phyloP scores from a whole-genome alignment of 2,797 vertebrate species.

The Dendrocincla tyrannina region DNA sequence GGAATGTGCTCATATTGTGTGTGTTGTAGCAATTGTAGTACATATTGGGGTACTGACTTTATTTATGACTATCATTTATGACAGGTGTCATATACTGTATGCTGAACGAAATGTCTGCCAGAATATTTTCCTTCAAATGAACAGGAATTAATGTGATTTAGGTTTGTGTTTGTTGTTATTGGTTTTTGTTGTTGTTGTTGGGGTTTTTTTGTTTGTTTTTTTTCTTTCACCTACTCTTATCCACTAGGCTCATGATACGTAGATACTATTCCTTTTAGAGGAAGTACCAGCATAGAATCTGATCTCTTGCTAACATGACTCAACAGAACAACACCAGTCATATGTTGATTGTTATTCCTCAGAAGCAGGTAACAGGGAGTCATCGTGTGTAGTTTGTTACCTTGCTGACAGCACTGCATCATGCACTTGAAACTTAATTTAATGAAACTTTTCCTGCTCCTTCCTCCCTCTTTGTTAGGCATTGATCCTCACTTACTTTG shows the following conservation, averaged over 20 bases:
- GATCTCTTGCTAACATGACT: background rate
- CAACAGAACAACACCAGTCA: background rate
- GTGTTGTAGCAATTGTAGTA: background rate
- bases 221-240: background rate
- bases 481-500: background rate
- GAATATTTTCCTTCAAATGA: background rate
- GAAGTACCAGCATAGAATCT: background rate
- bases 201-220: background rate
- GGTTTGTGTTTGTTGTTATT: background rate
- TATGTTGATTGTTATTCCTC: background rate
- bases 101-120: background rate
- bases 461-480: background rate
- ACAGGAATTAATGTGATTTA: background rate
- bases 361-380: background rate
- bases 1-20: background rate
- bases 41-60: background rate
- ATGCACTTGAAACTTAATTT: background rate
- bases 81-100: background rate
- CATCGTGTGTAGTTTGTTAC: background rate
- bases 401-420: background rate
- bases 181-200: too few relatives aligned
- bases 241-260: background rate
- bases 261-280: background rate
- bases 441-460: background rate
- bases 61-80: background rate